Percentiles rank a stretch among this genome's conserved stretches.
phyloP scores from a whole-genome alignment of 2,888 invertebrate species.

The Laothoe populi region DNA sequence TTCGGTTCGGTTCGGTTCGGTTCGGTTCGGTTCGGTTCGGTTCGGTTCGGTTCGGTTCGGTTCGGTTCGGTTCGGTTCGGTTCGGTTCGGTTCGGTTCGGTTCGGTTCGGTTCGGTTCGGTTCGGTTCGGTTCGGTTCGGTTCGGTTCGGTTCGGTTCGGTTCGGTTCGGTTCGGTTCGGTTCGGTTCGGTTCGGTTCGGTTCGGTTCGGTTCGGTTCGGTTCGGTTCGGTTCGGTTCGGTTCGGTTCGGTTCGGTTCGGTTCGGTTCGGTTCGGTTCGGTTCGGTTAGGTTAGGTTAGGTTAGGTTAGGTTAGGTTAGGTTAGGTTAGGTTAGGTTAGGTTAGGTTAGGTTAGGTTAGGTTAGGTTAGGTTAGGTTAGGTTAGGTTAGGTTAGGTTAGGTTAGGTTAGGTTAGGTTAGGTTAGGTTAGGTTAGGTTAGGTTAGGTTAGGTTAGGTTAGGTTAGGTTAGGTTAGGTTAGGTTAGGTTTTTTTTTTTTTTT shows the following conservation, averaged over 20 bases:
- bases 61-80: not conserved
- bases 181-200: constrained; percentile 24
- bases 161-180: constrained; percentile 2
- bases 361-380: constrained; percentile 25
- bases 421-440: constrained; percentile 27
- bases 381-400: constrained; percentile 26
- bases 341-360: constrained; percentile 24
- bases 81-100: not conserved
- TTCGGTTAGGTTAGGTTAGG: no score
- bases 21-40: constrained; percentile 1
- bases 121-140: not conserved
- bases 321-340: constrained; percentile 26
- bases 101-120: not conserved
- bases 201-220: constrained; percentile 17
- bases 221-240: constrained; percentile 25
- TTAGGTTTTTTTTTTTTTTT: no score
- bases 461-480: constrained; percentile 32
- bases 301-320: constrained; percentile 25
- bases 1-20: constrained; percentile 1
- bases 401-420: constrained; percentile 27
- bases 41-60: constrained; percentile 1
- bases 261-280: not conserved
- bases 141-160: not conserved
- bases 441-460: constrained; percentile 20
- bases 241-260: constrained; percentile 25